Evolutionary conservation across 1,140 invertebrate species (phyloP).

Genomic region (Orchesella cincta): DNA sequence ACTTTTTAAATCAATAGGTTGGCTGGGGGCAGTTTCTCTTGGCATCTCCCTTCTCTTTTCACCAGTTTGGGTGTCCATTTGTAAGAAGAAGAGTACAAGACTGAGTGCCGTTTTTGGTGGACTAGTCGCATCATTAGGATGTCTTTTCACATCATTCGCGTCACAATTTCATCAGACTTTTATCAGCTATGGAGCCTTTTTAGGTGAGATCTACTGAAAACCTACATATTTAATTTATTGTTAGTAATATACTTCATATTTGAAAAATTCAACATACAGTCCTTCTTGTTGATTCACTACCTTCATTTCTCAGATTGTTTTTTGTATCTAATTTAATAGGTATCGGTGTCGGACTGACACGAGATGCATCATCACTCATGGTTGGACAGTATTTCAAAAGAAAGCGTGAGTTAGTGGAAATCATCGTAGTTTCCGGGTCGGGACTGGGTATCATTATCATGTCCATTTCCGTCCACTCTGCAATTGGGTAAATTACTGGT

Average conservation of each 20-base stretch:
- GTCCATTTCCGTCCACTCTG: slow-evolving; percentile 75
- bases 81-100: slow-evolving; percentile 75
- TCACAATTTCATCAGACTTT: slow-evolving; percentile 61
- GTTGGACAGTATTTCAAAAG: slow-evolving; percentile 88
- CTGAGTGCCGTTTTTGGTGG: slow-evolving; percentile 79
- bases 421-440: slow-evolving; percentile 80
- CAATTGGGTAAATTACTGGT: slow-evolving; percentile 80
- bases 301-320: too few relatives aligned
- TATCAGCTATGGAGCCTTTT: slow-evolving; percentile 60
- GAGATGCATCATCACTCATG: slow-evolving; percentile 84
- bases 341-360: slow-evolving; percentile 78
- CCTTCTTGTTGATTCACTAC: too few relatives aligned
- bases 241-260: not conserved
- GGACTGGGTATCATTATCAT: slow-evolving; percentile 83
- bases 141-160: slow-evolving; percentile 61
- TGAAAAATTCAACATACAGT: not conserved
- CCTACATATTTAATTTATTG: not conserved
- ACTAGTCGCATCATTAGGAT: slow-evolving; percentile 67
- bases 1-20: not conserved
- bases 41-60: slow-evolving; percentile 70
- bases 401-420: slow-evolving; percentile 81
- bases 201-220: slow-evolving; percentile 48
- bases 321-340: slow-evolving; percentile 65
- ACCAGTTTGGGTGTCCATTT: slow-evolving; percentile 69
- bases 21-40: slow-evolving; percentile 9